Conservation (phyloP, 2,113 vertebrate species). For the Sorex fumeus region DNA sequence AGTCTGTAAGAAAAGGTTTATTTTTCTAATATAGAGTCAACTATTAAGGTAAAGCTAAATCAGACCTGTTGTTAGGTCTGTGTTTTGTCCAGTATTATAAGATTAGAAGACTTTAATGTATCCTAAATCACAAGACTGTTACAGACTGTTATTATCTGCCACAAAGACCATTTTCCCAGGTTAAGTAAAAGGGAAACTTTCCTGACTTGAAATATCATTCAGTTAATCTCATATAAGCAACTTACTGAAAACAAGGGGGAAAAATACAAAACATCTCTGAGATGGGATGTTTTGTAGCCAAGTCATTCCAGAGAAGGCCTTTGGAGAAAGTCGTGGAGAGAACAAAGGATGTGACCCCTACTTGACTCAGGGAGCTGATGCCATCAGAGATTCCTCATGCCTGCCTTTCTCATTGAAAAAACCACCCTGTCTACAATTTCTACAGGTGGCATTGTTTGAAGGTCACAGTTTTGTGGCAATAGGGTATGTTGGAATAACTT, state of each 20-base stretch:
- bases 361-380: too few species aligned
- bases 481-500: neutral
- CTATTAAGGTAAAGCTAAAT: neutral
- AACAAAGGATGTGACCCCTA: neutral
- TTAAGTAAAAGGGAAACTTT: conserved; percentile 9
- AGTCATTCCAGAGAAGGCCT: conserved; percentile 1
- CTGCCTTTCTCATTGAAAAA: neutral
- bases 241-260: neutral
- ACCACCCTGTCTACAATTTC: rapidly evolving
- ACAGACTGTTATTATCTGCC: neutral
- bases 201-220: neutral
- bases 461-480: neutral
- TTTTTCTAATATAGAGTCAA: neutral
- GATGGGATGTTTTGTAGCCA: neutral
- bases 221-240: neutral
- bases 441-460: neutral
- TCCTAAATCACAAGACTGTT: neutral
- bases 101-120: neutral
- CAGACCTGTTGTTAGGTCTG: neutral
- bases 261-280: neutral
- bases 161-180: neutral
- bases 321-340: neutral
- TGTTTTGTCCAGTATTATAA: neutral
- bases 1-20: neutral
- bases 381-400: too few species aligned